Evolutionary conservation across 2,888 invertebrate species (phyloP).

Genomic region (Pseudanteris insignis): DNA sequence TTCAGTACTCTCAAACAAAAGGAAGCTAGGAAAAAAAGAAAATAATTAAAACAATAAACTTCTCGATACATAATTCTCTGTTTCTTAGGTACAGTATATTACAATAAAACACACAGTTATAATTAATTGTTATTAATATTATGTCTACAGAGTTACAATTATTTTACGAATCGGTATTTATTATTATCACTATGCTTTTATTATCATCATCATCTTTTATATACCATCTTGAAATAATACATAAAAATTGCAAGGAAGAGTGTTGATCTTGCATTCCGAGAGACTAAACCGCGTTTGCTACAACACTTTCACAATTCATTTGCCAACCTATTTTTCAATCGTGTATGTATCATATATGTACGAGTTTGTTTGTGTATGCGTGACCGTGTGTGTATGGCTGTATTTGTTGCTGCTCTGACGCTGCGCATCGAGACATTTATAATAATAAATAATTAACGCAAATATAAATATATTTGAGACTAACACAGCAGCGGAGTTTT

Average conservation of each 20-base stretch:
- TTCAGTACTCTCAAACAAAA: too few relatives aligned
- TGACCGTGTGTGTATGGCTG: slow-evolving; percentile 31
- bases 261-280: slow-evolving; percentile 46
- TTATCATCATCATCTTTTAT: slow-evolving; percentile 54
- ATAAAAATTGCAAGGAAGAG: slow-evolving; percentile 57
- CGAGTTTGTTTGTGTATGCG: slow-evolving; percentile 21
- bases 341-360: slow-evolving; percentile 17
- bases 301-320: slow-evolving; percentile 19
- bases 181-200: slow-evolving; percentile 52
- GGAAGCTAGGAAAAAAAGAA: slow-evolving; percentile 4
- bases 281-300: slow-evolving; percentile 54
- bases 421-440: slow-evolving; percentile 59
- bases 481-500: slow-evolving; percentile 64
- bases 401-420: slow-evolving; percentile 52
- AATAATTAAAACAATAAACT: slow-evolving; percentile 12
- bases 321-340: neutral
- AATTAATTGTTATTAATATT: slow-evolving; percentile 65
- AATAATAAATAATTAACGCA: slow-evolving; percentile 64
- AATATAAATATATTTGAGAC: slow-evolving; percentile 59
- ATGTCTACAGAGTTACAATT: slow-evolving; percentile 59
- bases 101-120: slow-evolving; percentile 66
- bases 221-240: slow-evolving; percentile 51
- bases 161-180: slow-evolving; percentile 50
- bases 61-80: slow-evolving; percentile 55
- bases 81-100: slow-evolving; percentile 66